A percentile compares a stretch with the other conserved stretches of the same genome.
These are phyloP conservation scores for Noctua janthina DNA, from an alignment of 2,888 invertebrate genomes.

Conservation along the genomic window DNA sequence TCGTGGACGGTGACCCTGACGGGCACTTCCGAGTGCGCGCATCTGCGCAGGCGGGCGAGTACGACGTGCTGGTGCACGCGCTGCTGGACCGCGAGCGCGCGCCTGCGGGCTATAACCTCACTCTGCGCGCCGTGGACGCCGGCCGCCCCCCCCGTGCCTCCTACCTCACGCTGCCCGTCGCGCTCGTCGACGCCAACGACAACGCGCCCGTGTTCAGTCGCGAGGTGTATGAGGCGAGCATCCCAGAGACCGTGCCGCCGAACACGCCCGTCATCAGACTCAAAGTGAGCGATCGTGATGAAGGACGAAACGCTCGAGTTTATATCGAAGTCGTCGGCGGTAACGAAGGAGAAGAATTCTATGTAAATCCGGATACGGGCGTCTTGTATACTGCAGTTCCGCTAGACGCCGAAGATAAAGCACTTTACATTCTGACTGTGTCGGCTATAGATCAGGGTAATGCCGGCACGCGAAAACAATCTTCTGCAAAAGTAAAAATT, in stretches of 20 bases:
- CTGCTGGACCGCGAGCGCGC: constrained; percentile 94
- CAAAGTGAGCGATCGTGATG: constrained; percentile 96
- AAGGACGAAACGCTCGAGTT: constrained; percentile 95
- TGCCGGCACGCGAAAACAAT: constrained; percentile 95
- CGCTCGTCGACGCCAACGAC: constrained; percentile 95
- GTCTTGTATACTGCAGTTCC: constrained; percentile 95
- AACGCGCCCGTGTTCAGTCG: constrained; percentile 96
- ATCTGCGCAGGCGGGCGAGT: constrained; percentile 92
- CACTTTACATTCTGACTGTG: constrained; percentile 96
- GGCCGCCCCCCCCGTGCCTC: constrained; percentile 95
- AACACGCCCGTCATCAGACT: constrained; percentile 97
- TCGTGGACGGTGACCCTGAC: constrained; percentile 97
- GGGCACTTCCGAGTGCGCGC: constrained; percentile 95
- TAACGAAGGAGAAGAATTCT: constrained; percentile 96
- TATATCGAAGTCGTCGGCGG: constrained; percentile 97
- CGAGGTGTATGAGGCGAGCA: constrained; percentile 96
- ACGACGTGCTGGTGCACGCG: constrained; percentile 94
- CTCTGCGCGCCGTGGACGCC: constrained; percentile 95
- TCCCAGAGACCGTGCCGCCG: constrained; percentile 96
- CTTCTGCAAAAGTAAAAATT: constrained; percentile 97
- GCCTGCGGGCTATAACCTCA: constrained; percentile 96
- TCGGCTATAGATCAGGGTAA: constrained; percentile 97
- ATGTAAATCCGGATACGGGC: constrained; percentile 96
- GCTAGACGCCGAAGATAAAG: constrained; percentile 96
- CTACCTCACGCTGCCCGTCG: constrained; percentile 95